These are phyloP conservation scores for Chlorodrepanis virens DNA, from an alignment of 2,113 vertebrate genomes.

Conservation along the genomic window DNA sequence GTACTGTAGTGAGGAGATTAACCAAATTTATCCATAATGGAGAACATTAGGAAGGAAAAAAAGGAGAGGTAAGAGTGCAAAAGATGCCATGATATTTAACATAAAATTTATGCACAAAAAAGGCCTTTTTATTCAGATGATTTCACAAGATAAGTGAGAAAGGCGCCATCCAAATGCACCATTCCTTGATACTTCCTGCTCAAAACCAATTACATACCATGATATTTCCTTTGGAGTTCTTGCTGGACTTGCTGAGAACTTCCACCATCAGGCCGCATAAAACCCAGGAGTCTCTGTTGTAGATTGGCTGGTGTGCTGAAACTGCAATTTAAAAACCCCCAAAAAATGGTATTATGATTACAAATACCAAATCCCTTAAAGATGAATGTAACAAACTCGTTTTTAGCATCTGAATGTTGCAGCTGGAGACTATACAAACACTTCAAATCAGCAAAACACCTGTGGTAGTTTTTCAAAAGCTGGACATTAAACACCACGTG, in stretches of 20 bases:
- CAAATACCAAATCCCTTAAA: neutral
- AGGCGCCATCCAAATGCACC: neutral
- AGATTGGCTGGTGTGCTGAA: slow-evolving; percentile 87
- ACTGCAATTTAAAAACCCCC: slow-evolving; percentile 33
- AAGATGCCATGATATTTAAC: neutral
- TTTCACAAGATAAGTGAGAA: neutral
- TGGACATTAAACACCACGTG: neutral
- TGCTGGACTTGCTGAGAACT: slow-evolving; percentile 94
- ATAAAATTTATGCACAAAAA: neutral
- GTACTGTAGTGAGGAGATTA: neutral
- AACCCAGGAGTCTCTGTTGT: slow-evolving; percentile 88
- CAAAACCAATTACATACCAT: slow-evolving; percentile 75
- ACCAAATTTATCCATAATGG: neutral
- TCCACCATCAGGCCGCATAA: slow-evolving; percentile 89
- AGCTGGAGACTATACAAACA: neutral
- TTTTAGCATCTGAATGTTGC: neutral
- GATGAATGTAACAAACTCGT: neutral
- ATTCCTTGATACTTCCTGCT: neutral
- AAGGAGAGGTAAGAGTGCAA: neutral
- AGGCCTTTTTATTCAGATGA: neutral
- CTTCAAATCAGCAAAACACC: neutral
- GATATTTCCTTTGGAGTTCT: slow-evolving; percentile 93
- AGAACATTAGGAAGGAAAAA: neutral
- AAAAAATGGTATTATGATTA: neutral
- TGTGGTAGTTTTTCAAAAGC: neutral